These are phyloP conservation scores for Ladona fulva DNA, from an alignment of 1,140 invertebrate genomes.

Conservation along the genomic window DNA sequence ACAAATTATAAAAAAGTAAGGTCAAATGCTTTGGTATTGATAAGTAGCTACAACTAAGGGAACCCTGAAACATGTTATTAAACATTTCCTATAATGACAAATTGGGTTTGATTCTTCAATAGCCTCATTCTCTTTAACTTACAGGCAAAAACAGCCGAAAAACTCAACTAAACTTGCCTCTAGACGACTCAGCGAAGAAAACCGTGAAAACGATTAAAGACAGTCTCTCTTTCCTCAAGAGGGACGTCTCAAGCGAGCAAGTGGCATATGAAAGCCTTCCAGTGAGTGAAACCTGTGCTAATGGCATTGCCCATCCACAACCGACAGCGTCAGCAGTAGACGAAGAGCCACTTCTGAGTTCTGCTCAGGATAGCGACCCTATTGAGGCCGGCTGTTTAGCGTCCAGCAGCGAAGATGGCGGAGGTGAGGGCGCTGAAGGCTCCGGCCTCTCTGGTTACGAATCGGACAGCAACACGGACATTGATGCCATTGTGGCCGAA, in stretches of 20 bases:
- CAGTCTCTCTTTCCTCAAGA: neutral
- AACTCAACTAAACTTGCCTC: too few species aligned
- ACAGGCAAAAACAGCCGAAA: too few species aligned
- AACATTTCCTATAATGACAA: too few species aligned
- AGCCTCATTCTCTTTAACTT: too few species aligned
- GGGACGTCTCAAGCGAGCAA: neutral
- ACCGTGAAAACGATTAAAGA: neutral
- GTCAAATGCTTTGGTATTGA: too few species aligned
- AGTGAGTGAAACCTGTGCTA: neutral
- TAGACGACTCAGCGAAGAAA: neutral
- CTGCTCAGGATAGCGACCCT: neutral
- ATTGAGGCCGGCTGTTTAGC: neutral
- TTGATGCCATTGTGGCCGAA: slow-evolving; percentile 15
- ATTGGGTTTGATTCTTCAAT: too few species aligned
- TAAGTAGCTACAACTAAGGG: too few species aligned
- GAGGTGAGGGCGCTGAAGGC: neutral
- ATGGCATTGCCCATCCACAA: neutral
- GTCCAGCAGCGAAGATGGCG: neutral
- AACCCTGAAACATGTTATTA: too few species aligned
- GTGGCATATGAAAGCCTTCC: neutral
- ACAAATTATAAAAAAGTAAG: too few species aligned
- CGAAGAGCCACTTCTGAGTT: neutral
- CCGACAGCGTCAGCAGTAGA: neutral
- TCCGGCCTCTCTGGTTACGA: slow-evolving; percentile 14
- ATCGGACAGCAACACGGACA: slow-evolving; percentile 14